phyloP scores from a whole-genome alignment of 2,888 invertebrate genomes.

The Embidobia sp. region DNA sequence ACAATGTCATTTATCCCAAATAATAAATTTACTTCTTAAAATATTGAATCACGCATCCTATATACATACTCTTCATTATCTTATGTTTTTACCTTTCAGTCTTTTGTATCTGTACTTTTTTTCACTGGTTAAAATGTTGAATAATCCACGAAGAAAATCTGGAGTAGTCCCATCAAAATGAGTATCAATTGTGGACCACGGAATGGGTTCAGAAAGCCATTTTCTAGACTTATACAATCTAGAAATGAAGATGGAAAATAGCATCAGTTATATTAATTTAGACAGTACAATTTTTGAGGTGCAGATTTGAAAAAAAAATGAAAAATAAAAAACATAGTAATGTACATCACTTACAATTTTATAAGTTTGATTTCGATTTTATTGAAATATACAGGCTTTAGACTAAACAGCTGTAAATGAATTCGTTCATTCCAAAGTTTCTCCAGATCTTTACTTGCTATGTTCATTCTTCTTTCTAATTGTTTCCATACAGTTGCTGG shows the following conservation, averaged over 20 bases:
- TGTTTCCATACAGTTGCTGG: slow-evolving; percentile 72
- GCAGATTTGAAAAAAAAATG: too few species aligned
- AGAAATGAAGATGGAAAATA: not conserved
- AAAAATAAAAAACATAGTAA: not conserved
- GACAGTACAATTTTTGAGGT: too few species aligned
- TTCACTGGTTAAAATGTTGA: too few species aligned
- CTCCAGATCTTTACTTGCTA: not conserved
- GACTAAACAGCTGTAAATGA: slow-evolving; percentile 75
- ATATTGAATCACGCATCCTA: too few species aligned
- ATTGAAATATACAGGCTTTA: slow-evolving; percentile 55
- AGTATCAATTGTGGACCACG: not conserved
- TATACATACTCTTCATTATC: too few species aligned
- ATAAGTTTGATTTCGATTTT: slow-evolving; percentile 30
- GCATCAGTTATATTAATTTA: not conserved
- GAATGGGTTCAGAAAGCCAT: not conserved
- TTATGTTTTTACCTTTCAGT: too few species aligned
- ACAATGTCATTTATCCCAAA: too few species aligned
- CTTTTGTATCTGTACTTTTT: too few species aligned
- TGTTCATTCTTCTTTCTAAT: not conserved
- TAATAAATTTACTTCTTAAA: too few species aligned
- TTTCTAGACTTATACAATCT: not conserved
- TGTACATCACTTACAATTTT: slow-evolving; percentile 8
- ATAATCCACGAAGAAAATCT: not conserved
- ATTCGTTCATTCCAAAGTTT: slow-evolving; percentile 69
- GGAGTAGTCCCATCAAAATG: slow-evolving; percentile 11